phyloP scores from a whole-genome alignment of 2,797 vertebrate species.

The Sciaenops ocellatus region DNA sequence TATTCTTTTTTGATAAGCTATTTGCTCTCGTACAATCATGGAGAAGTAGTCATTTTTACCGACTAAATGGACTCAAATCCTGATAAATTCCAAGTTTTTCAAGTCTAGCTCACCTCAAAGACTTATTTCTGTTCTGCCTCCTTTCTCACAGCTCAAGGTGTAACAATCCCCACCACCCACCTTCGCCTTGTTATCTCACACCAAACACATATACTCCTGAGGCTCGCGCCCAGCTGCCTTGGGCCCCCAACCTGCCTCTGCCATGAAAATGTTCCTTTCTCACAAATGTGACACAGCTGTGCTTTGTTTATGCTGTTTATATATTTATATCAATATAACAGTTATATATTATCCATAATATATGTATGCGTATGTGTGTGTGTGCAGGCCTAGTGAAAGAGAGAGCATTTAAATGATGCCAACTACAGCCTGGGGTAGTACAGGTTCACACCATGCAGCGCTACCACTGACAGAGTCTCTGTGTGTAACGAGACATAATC shows the following conservation, averaged over 20 bases:
- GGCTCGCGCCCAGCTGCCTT: constrained; percentile 63
- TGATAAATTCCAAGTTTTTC: constrained; percentile 7
- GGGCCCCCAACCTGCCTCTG: constrained; percentile 55
- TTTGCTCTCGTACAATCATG: constrained; percentile 1
- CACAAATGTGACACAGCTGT: constrained; percentile 46
- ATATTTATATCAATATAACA: constrained; percentile 31
- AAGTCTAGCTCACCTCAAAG: constrained; percentile 29
- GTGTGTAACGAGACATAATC: constrained; percentile 75
- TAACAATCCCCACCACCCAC: constrained; percentile 61
- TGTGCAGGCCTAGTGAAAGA: constrained; percentile 24
- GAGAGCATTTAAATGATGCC: constrained; percentile 48
- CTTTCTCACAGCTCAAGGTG: constrained; percentile 63
- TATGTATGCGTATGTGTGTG: neutral
- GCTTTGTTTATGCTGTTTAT: constrained; percentile 53
- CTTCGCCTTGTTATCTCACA: constrained; percentile 78
- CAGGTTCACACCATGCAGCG: constrained; percentile 61
- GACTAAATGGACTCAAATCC: constrained; percentile 35
- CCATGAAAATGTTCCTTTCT: constrained; percentile 39
- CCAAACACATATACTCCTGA: constrained; percentile 77
- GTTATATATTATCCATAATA: constrained; percentile 25
- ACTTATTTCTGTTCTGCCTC: constrained; percentile 42
- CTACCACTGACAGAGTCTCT: constrained; percentile 53
- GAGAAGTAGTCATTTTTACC: constrained; percentile 15
- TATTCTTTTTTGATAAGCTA: neutral
- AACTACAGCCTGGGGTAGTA: constrained; percentile 55